These are phyloP conservation scores for Epinephelus awoara DNA, from an alignment of 2,797 vertebrate species.

Conservation along the genomic window DNA sequence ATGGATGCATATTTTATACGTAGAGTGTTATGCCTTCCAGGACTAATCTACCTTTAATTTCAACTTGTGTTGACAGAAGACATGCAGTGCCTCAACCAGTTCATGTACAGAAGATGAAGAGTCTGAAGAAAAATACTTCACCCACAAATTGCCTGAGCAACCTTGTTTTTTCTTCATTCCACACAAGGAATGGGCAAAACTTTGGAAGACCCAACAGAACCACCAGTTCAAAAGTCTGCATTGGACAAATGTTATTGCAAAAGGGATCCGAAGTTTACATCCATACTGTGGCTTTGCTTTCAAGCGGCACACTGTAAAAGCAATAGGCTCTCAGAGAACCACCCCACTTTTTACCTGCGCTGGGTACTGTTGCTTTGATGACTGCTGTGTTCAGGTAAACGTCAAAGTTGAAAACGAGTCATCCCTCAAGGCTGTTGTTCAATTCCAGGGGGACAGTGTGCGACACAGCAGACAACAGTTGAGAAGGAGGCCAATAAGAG, in stretches of 20 bases:
- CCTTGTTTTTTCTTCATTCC: slow-evolving; percentile 4
- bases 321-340: no score
- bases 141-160: background rate
- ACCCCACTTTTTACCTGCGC: background rate
- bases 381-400: background rate
- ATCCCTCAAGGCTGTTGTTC: background rate
- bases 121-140: background rate
- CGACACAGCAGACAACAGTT: background rate
- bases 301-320: background rate
- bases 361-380: background rate
- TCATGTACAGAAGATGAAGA: background rate
- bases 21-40: background rate
- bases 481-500: slow-evolving; percentile 3
- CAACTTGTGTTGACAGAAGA: background rate
- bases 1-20: background rate
- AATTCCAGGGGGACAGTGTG: background rate
- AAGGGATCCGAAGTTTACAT: background rate
- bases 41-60: background rate
- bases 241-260: background rate
- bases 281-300: background rate
- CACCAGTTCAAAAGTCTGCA: background rate
- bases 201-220: no score
- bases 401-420: background rate
- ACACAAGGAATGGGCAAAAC: background rate
- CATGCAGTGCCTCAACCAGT: background rate